Percentiles rank a stretch among this genome's conserved stretches.
phyloP scores from a whole-genome alignment of 1,140 invertebrate species.

The Saccostrea echinata region DNA sequence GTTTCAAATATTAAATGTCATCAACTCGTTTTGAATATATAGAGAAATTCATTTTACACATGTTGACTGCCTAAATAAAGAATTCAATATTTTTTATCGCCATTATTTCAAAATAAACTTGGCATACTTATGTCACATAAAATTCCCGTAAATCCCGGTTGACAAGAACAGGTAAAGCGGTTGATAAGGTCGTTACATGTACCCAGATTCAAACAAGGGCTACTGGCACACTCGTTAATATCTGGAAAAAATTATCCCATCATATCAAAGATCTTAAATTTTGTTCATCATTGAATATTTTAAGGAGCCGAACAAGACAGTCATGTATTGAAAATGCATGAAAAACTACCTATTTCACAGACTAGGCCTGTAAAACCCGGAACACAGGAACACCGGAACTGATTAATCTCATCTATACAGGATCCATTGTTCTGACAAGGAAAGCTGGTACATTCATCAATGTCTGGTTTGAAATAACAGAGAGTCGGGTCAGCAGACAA shows the following conservation, averaged over 20 bases:
- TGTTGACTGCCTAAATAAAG: not conserved
- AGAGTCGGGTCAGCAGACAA: no score
- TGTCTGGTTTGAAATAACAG: not conserved
- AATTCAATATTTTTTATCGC: not conserved
- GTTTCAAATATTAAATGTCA: not conserved
- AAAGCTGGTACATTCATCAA: not conserved
- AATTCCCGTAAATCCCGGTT: constrained; percentile 55
- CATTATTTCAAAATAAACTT: no score
- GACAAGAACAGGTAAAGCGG: constrained; percentile 63
- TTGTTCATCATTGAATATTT: not conserved
- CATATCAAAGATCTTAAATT: not conserved
- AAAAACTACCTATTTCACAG: not conserved
- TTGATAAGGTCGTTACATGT: constrained; percentile 64
- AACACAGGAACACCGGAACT: not conserved
- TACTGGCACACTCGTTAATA: constrained; percentile 95
- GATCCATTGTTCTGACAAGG: no score
- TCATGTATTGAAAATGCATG: not conserved
- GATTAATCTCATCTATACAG: no score
- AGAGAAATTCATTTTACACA: not conserved
- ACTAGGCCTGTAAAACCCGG: not conserved
- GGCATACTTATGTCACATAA: constrained; percentile 11
- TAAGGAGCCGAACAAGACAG: no score
- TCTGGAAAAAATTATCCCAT: no score
- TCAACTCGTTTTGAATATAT: not conserved
- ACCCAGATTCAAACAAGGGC: constrained; percentile 86